These are phyloP conservation scores for Urocolius indicus DNA, from an alignment of 2,113 vertebrate species.

Conservation along the genomic window DNA sequence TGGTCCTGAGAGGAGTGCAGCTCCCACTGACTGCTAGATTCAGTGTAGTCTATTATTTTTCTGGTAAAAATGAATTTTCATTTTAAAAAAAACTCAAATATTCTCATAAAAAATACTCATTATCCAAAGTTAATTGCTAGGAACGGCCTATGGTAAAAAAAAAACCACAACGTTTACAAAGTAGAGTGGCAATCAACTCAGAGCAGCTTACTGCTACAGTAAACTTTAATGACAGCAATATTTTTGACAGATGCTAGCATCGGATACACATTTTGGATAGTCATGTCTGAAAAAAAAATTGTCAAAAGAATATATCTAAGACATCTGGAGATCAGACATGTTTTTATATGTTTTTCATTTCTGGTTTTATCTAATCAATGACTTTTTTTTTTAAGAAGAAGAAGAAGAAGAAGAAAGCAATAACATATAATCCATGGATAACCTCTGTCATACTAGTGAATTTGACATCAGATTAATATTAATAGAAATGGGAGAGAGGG, in stretches of 20 bases:
- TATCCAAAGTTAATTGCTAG: not conserved
- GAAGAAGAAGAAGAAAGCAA: not conserved
- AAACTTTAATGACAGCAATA: not conserved
- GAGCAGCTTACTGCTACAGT: not conserved
- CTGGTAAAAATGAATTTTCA: not conserved
- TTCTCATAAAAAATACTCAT: not conserved
- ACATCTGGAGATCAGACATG: not conserved
- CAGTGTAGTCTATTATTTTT: not conserved
- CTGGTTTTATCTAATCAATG: not conserved
- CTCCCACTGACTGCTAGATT: not conserved
- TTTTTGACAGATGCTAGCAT: not conserved
- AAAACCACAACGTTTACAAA: accelerated
- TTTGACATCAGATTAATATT: not conserved
- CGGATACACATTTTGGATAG: not conserved
- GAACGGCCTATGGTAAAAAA: not conserved
- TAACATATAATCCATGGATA: not conserved
- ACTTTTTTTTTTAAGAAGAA: not conserved
- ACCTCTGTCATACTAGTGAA: not conserved
- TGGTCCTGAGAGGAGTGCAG: not conserved
- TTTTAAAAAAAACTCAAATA: not conserved
- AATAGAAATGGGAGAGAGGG: not conserved
- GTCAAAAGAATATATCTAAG: not conserved
- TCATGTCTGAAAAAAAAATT: not conserved
- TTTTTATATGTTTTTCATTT: not conserved
- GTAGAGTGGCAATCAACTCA: not conserved